A percentile compares a stretch with the other conserved stretches of the same genome.
Evolutionary conservation across 2,888 invertebrate species (phyloP).

Genomic region (Eupithecia dodoneata): DNA sequence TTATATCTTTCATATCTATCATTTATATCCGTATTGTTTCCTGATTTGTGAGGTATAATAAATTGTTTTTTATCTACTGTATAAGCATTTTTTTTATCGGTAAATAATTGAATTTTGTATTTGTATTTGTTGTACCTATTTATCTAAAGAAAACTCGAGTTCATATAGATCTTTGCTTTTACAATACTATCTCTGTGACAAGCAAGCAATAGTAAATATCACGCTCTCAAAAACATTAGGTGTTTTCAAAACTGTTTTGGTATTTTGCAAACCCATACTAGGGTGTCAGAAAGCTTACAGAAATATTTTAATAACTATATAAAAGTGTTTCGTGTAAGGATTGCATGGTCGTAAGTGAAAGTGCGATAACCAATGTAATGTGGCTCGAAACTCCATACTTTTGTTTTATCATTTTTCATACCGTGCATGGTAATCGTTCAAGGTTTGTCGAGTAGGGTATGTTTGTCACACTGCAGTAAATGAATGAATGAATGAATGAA

Average conservation of each 20-base stretch:
- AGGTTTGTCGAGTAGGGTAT: not conserved
- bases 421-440: not conserved
- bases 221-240: not conserved
- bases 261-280: not conserved
- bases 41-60: no score
- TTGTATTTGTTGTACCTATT: no score
- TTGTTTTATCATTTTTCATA: constrained; percentile 35
- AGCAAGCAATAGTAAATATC: not conserved
- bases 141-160: no score
- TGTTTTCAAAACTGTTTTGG: not conserved
- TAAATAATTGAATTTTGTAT: no score
- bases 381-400: constrained; percentile 32
- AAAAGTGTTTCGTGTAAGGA: constrained; percentile 45
- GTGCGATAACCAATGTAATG: constrained; percentile 55
- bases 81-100: no score
- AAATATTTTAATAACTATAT: not conserved
- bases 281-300: not conserved
- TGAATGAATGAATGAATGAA: no score
- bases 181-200: no score
- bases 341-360: constrained; percentile 57
- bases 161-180: no score
- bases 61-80: no score
- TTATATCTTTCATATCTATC: no score
- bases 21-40: no score
- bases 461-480: not conserved